Conservation (phyloP, 2,113 vertebrate genomes). For the Glaucidium brasilianum region DNA sequence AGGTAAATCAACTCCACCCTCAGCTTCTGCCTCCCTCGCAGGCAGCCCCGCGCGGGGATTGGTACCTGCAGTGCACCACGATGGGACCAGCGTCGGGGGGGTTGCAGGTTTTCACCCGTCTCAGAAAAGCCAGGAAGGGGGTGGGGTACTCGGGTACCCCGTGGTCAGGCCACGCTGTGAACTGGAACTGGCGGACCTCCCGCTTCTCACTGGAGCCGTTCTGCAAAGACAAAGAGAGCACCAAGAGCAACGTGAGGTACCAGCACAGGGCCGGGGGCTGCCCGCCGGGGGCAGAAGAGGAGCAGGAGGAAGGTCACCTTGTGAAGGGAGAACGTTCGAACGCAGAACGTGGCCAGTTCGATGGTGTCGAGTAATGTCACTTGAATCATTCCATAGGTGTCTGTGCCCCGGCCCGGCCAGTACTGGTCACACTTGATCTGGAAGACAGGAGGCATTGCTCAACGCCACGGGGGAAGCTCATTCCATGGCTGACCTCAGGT, state of each 20-base stretch:
- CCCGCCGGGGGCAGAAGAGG: too few relatives aligned
- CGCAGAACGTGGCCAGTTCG: slow-evolving; percentile 94
- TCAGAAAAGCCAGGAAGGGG: slow-evolving; percentile 94
- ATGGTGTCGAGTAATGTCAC: slow-evolving; percentile 95
- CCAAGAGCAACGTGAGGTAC: fast-evolving
- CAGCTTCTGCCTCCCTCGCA: background rate
- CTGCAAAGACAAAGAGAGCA: slow-evolving; percentile 53
- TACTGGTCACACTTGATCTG: slow-evolving; percentile 99
- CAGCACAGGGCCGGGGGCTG: background rate
- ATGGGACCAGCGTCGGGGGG: slow-evolving; percentile 92
- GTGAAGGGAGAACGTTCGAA: slow-evolving; percentile 94
- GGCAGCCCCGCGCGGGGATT: fast-evolving
- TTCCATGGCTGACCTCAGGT: background rate
- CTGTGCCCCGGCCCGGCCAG: slow-evolving; percentile 92
- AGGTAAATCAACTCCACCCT: background rate
- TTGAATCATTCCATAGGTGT: slow-evolving; percentile 97
- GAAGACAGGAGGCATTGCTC: background rate
- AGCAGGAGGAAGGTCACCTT: slow-evolving; percentile 77
- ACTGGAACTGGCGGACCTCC: slow-evolving; percentile 98
- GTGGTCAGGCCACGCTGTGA: slow-evolving; percentile 97
- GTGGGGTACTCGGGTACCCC: slow-evolving; percentile 96
- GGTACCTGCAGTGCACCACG: slow-evolving; percentile 96
- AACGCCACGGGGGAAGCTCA: background rate
- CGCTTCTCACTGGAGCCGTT: slow-evolving; percentile 96
- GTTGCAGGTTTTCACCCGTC: slow-evolving; percentile 96